Evolutionary conservation across 2,113 vertebrate species (phyloP), one percentile per base, ranked within the genome.

Genomic region (Pavo muticus): DNA sequence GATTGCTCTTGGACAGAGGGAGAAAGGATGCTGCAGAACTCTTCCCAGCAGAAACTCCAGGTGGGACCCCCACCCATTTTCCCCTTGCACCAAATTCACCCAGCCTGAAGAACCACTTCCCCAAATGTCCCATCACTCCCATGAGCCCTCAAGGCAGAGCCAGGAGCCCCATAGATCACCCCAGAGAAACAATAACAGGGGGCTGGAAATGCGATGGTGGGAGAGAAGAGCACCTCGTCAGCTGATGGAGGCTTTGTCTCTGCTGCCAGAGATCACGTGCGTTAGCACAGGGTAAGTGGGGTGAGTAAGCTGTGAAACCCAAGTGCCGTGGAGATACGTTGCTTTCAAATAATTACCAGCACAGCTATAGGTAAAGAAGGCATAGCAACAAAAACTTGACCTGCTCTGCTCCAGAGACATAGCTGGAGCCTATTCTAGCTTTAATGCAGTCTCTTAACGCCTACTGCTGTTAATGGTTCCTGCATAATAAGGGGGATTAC

Each of bases 331-430:
- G 17, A 90, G 39, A 50, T n/a, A 40, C 1, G 0, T 35, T 68
- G 29, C 39, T 74, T 86, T 77, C 44, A 57, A 75, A 61, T 42
- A 78, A 8, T 84, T 71, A 54, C 0, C 5, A 84, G 73, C 45
- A 45, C 44, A 40, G 56, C 57, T 81, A 60, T 12, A 72, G 72
- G 85, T 71, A 86, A 95, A 95, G 73, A 90, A 92, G 92, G 86
- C 80, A 78, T 69, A 95, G 92, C 80, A 95, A 96, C 90, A 87
- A 88, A 90, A 94, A 57, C 47, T 94, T 94, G 84, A 95, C 92
- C 91, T 65, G 44, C 76, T 84, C 32, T 37, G 20, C 68, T 86
- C 42, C 61, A 75, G 83, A 93, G 85, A 56, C 60, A 8, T 48
- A 93, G 82, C 61, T 91, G 85, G 75, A 93, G 72, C 57, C 61